Percentiles rank a stretch among this genome's conserved stretches.
phyloP scores from a whole-genome alignment of 2,888 invertebrate genomes.

The Pheosia tremula region DNA sequence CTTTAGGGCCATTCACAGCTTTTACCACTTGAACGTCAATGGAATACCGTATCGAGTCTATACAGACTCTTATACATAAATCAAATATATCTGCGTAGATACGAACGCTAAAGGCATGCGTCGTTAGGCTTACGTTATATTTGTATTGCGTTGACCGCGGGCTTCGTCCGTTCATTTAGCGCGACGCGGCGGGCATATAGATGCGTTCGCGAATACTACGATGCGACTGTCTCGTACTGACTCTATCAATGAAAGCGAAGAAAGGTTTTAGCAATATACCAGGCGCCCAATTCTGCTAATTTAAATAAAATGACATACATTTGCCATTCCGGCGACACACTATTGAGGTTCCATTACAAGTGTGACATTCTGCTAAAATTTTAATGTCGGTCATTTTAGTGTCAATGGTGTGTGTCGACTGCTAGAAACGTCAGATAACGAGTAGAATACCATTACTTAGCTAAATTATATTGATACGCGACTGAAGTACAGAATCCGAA shows the following conservation, averaged over 20 bases:
- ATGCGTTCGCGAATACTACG: constrained; percentile 69
- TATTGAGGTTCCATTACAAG: too few relatives aligned
- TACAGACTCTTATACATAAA: constrained; percentile 53
- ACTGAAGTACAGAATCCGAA: too few relatives aligned
- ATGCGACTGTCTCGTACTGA: constrained; percentile 49
- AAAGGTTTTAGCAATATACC: constrained; percentile 33
- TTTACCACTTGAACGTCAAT: constrained; percentile 19
- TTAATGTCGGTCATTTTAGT: too few relatives aligned
- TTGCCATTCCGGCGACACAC: too few relatives aligned
- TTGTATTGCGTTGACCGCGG: constrained; percentile 70
- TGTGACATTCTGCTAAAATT: too few relatives aligned
- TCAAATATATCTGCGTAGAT: constrained; percentile 64
- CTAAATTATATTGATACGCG: too few relatives aligned
- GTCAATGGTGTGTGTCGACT: too few relatives aligned
- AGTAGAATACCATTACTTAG: too few relatives aligned
- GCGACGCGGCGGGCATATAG: constrained; percentile 80
- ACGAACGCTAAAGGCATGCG: constrained; percentile 53
- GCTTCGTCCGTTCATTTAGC: constrained; percentile 81
- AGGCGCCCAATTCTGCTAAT: too few relatives aligned
- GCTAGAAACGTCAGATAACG: too few relatives aligned
- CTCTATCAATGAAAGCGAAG: constrained; percentile 74
- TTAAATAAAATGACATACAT: too few relatives aligned
- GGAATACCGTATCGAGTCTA: constrained; percentile 27
- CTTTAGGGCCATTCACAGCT: constrained; percentile 19
- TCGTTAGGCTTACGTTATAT: constrained; percentile 67